Percentiles rank a stretch among this genome's conserved stretches.
phyloP scores from a whole-genome alignment of 2,113 vertebrate species.

The Myocastor coypus region DNA sequence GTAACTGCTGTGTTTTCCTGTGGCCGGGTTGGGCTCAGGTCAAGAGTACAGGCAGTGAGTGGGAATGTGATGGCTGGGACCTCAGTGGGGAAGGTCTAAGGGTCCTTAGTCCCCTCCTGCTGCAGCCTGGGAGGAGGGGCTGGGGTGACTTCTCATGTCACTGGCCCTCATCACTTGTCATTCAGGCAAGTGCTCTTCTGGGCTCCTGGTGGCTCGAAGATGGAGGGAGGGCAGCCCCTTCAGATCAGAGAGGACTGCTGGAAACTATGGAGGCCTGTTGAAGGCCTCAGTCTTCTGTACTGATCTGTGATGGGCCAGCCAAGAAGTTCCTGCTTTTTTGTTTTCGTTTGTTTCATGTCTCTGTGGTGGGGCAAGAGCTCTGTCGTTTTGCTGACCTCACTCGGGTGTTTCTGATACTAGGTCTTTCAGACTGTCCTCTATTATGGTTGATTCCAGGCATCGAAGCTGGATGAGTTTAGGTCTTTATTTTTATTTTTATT shows the following conservation, averaged over 20 bases:
- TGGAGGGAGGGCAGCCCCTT: too few relatives aligned
- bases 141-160: background rate
- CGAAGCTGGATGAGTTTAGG: background rate
- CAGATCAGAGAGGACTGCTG: background rate
- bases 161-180: background rate
- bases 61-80: background rate
- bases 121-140: background rate
- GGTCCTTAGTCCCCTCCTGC: background rate
- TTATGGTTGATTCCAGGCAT: background rate
- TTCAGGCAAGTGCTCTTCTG: background rate
- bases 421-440: background rate
- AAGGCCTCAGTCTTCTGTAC: background rate
- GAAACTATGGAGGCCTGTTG: background rate
- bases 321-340: background rate
- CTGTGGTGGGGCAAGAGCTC: background rate
- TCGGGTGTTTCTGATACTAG: too few relatives aligned
- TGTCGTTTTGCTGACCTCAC: background rate
- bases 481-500: too few relatives aligned
- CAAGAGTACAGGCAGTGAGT: background rate
- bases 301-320: rapidly evolving
- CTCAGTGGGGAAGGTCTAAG: background rate
- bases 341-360: background rate
- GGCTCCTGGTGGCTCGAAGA: background rate
- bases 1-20: background rate
- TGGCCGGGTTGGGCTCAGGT: background rate